A percentile compares a stretch with the other conserved stretches of the same genome.
These are phyloP conservation scores for Phaethornis superciliosus DNA, from an alignment of 2,113 vertebrate species.

Conservation along the genomic window DNA sequence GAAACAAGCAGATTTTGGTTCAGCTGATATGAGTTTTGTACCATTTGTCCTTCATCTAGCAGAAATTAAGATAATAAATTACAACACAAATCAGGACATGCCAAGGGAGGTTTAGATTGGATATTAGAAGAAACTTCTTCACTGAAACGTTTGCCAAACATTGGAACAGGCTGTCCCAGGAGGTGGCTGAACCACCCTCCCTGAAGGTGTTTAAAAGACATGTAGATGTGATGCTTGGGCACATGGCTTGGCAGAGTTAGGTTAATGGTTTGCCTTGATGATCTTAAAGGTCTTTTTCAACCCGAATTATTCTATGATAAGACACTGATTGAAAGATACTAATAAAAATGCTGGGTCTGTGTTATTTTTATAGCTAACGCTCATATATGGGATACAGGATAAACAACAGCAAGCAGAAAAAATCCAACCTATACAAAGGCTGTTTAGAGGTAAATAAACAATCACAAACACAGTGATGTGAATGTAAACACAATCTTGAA, in stretches of 20 bases:
- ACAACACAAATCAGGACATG: not conserved
- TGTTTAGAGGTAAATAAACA: not conserved
- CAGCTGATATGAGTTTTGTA: not conserved
- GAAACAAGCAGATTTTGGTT: not conserved
- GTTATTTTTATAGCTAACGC: not conserved
- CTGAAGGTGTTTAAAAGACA: too few relatives aligned
- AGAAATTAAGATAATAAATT: not conserved
- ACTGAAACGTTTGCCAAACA: too few relatives aligned
- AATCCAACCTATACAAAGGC: not conserved
- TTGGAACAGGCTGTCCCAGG: too few relatives aligned
- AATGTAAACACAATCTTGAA: not conserved
- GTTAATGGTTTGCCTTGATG: too few relatives aligned
- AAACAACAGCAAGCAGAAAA: not conserved
- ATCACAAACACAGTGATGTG: not conserved
- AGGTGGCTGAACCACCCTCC: too few relatives aligned
- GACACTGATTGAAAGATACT: not conserved
- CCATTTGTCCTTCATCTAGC: not conserved
- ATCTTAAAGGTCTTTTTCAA: too few relatives aligned
- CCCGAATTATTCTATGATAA: not conserved
- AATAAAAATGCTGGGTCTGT: not conserved
- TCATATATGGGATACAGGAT: not conserved
- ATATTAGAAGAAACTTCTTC: too few relatives aligned
- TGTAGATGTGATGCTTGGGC: too few relatives aligned
- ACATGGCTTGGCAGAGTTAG: too few relatives aligned
- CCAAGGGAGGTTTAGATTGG: too few relatives aligned